Evolutionary conservation across 2,113 vertebrate genomes (phyloP), one percentile per base, ranked within the genome.

Genomic region (Calidris pugnax): DNA sequence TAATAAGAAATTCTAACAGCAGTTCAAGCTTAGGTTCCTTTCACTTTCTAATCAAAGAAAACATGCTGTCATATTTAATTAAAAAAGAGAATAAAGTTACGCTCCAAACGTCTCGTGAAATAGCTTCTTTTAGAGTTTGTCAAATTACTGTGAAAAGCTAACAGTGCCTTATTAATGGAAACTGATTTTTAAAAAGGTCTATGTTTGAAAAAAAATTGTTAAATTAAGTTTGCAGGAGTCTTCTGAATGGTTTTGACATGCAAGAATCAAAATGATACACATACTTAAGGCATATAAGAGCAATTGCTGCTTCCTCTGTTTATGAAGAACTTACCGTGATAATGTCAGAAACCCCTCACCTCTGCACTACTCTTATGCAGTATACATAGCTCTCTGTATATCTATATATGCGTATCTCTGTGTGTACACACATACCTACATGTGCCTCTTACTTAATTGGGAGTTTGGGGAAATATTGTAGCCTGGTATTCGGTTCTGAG

Each of bases 31-130:
- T 15, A 51, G 32, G 16, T 78, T 86, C 19, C 19, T 7, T 91
- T 94, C 10, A 19, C 47, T 69, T 77, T 72, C 33, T 60, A n/a
- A 69, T 53, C 12, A 64, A 82, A 72, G 68, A 67, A 85, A 55
- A n/a, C 33, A 13, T 20, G 6, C 39, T 57, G 14, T 48, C 14
- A 9, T 43, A 16, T 37, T n/a, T 67, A 67, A 66, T 62, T 72
- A 27, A 57, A 91, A 92, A 81, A 63, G 51, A 74, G 5, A 47
- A 37, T 87, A 48, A 88, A 57, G 21, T 62, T 82, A 23, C 7
- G 4, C 5, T 13, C 7, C 3, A 32, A 22, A 43, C 0, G 1
- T 32, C 32, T 75, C 0, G 1, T 82, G 37, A 73, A 85, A 35
- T 30, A 73, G 15, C 4, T 12, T 91, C 23, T 6, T 67, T 41